Conservation (phyloP, 2,797 vertebrate genomes). For the Delichon dasypus region DNA sequence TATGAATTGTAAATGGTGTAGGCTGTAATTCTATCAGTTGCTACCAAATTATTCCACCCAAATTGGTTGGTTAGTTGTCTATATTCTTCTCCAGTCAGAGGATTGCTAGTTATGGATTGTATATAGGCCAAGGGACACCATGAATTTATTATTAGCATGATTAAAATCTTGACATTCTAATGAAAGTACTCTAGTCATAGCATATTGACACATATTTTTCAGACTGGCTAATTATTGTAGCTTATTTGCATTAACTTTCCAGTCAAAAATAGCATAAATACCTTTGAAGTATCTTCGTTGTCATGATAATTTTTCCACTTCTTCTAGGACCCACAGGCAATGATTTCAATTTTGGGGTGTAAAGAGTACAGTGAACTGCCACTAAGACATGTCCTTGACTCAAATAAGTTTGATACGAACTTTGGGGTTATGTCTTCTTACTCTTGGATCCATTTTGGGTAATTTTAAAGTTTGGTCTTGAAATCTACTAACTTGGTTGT, state of each 20-base stretch:
- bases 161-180: neutral
- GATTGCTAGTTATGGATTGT: neutral
- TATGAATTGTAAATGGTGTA: neutral
- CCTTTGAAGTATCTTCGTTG: neutral
- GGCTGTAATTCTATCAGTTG: neutral
- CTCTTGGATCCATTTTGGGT: neutral
- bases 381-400: neutral
- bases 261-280: neutral
- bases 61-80: neutral
- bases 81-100: neutral
- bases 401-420: neutral
- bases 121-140: neutral
- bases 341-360: neutral
- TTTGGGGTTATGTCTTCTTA: neutral
- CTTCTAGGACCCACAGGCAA: neutral
- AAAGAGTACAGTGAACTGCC: neutral
- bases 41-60: neutral
- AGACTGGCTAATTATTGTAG: neutral
- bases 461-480: neutral
- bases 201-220: neutral
- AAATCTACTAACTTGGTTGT: neutral
- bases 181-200: neutral
- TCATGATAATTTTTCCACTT: neutral
- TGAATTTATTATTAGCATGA: neutral
- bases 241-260: neutral